Base-by-base conservation (phyloP, 2,888 invertebrate species). In the Pandemis cinnamomeana region DNA sequence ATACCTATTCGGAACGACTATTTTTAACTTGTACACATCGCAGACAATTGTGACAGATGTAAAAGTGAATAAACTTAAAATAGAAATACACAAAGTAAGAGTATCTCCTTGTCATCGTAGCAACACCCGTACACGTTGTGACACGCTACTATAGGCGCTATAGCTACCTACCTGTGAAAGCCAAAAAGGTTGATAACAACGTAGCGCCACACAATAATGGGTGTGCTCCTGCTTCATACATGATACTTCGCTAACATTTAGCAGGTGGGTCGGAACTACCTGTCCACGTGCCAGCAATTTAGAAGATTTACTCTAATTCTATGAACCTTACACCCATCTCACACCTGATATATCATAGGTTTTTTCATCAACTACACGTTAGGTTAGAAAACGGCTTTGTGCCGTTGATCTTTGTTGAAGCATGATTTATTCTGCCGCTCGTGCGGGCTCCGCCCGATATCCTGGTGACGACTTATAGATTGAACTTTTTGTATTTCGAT, bases 211-310 rank as follows among this genome's bases (percentile, higher is more conserved):
- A 46, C 20, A 48, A 66, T 60, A 71, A 71, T 71, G 60, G 66
- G 60, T 46, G 60, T 46, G 60, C 41, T 20, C 58, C 53, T 44
- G 60, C 41, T 20, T 53, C 61, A n/a, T 64, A 71, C 75, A 80
- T 76, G 79, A 81, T 74, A 27, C 48, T 67, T 48, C 51, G 48
- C 15, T 41, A 75, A 76, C 76, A 75, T 75, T 74, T 62, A 78
- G 77, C 81, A 82, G 80, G 80, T 81, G 80, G 64, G 75, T 75
- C 51, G 44, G 42, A 48, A 62, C 80, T 86, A 86, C 85, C 86
- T 87, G 86, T 82, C 79, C 87, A 82, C 87, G 87, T 86, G 87
- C 85, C 78, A 72, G 63, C 74, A 63, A 41, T 72, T 72, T 42
- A 63, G n/a, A 62, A 69, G 68, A 69, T 62, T 66, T 64, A 62